Evolutionary conservation across 2,797 vertebrate genomes (phyloP).

Genomic region (Manis crassicaudata): DNA sequence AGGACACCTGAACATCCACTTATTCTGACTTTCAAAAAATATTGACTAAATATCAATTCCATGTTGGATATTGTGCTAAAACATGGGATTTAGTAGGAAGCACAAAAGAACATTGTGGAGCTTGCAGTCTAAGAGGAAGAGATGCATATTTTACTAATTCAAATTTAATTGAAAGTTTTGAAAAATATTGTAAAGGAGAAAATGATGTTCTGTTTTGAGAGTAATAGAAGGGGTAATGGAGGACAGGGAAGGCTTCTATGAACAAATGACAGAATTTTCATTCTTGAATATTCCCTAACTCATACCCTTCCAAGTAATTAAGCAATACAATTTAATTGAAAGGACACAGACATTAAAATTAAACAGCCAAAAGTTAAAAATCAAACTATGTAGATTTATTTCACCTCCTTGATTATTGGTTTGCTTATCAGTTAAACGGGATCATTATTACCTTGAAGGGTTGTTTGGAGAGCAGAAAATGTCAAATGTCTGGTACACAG

Average conservation of each 20-base stretch:
- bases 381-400: not conserved
- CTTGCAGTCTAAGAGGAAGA: not conserved
- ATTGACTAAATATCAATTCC: not conserved
- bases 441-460: not conserved
- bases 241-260: not conserved
- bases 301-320: not conserved
- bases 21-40: not conserved
- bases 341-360: not conserved
- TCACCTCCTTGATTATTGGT: not conserved
- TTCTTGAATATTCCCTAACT: not conserved
- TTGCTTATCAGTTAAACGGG: not conserved
- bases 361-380: not conserved
- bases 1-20: not conserved
- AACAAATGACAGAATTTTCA: not conserved
- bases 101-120: not conserved
- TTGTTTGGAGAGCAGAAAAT: not conserved
- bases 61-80: not conserved
- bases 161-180: not conserved
- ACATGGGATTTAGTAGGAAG: not conserved
- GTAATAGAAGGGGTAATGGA: not conserved
- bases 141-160: not conserved
- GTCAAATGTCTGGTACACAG: not conserved
- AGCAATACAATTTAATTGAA: not conserved
- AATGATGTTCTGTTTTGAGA: not conserved
- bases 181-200: not conserved